Evolutionary conservation across 2,113 vertebrate genomes (phyloP), one percentile per base, ranked within the genome.

Genomic region (Bufo gargarizans): DNA sequence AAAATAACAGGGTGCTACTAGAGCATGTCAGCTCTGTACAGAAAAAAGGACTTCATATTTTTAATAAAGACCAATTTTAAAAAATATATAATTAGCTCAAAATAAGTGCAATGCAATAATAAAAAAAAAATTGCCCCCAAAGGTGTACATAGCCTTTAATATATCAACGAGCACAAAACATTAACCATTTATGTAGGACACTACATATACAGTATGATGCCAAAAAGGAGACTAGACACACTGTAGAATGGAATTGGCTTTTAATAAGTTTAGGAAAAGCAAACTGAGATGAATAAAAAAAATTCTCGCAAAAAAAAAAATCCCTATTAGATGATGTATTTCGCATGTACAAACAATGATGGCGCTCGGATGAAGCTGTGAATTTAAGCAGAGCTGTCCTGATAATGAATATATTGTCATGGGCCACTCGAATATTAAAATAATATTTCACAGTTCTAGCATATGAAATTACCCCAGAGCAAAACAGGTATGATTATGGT

Each of bases 371-470:
- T 65, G 4, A n/a, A 17, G 43, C 61, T 16, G 20, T 55, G 49
- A 33, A 61, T 83, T 69, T n/a, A 7, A 16, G 61, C 47, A 69
- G 5, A 2, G 82, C 47, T 71, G 63, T 84, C 63, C 49, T 84
- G 65, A 71, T 56, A 85, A 74, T 59, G 69, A 76, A 45, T 43
- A 47, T 58, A 58, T 76, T 76, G 83, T 58, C 33, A 58, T 74
- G 49, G 83, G 67, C 83, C 83, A 58, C 55, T 74, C 14, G 33
- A 74, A 85, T 85, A 74, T 74, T 83, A 74, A 85, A 74, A 74
- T 85, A 74, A 85, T 85, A 58, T 85, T 74, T 76, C 83, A 85
- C 69, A 74, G 55, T n/a, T 85, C n/a, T n/a, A 16, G 63, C 67
- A 85, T 84, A 84, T 56, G 5, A 71, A 72, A 84, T 85, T 72